Percentiles rank a stretch among this genome's conserved stretches.
These are phyloP conservation scores for Pyralis farinalis DNA, from an alignment of 2,888 invertebrate species.

Conservation along the genomic window DNA sequence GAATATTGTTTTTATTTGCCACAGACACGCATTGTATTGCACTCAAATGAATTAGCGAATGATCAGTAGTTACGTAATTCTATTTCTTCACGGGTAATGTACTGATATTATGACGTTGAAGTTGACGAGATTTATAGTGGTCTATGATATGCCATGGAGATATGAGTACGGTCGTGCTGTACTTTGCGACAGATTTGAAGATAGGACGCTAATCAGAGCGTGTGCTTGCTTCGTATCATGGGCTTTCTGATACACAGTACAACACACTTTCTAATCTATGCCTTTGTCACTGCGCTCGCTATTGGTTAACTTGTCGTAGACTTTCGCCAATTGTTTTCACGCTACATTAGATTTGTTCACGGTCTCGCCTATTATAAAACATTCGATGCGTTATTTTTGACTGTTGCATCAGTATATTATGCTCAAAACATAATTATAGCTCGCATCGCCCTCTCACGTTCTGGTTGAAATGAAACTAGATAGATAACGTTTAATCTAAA, in stretches of 20 bases:
- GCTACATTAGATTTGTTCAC: conserved; percentile 67
- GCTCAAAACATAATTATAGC: conserved; percentile 13
- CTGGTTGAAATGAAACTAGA: conserved; percentile 4
- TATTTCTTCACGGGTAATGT: conserved; percentile 3
- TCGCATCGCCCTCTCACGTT: background rate
- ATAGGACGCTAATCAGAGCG: conserved; percentile 78
- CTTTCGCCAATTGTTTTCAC: conserved; percentile 81
- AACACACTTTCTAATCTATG: conserved; percentile 79
- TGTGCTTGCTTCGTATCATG: conserved; percentile 65
- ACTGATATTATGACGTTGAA: conserved; percentile 10
- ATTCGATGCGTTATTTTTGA: conserved; percentile 44
- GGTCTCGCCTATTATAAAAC: conserved; percentile 51
- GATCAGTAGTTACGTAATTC: conserved; percentile 13
- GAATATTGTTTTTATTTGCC: conserved; percentile 21
- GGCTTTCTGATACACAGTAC: conserved; percentile 70
- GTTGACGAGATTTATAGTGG: conserved; percentile 16
- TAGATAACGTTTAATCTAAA: conserved; percentile 37
- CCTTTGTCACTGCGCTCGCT: conserved; percentile 73
- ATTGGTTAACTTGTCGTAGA: conserved; percentile 69
- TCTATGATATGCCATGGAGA: conserved; percentile 15
- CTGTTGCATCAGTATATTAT: conserved; percentile 47
- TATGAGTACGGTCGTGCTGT: conserved; percentile 25
- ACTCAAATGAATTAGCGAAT: conserved; percentile 16
- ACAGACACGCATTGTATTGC: conserved; percentile 14
- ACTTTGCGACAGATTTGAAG: conserved; percentile 68